Evolutionary conservation across 2,113 vertebrate genomes (phyloP).

Genomic region (Garra rufa): DNA sequence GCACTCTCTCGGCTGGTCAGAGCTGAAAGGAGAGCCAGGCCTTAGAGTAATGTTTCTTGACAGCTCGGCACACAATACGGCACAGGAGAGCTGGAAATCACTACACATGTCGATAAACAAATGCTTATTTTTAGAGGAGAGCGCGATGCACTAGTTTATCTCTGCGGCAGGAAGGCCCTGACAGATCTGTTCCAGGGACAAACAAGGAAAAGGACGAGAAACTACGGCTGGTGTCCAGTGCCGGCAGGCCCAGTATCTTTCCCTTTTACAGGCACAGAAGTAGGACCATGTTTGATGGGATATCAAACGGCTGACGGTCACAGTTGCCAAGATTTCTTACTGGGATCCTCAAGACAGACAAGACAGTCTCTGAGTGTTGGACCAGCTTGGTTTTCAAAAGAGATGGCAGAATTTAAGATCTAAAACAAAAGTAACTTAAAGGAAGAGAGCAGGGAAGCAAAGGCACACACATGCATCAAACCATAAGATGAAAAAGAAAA

Average conservation of each 20-base stretch:
- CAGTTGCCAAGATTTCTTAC: slow-evolving; percentile 48
- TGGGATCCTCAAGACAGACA: slow-evolving; percentile 46
- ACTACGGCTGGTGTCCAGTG: slow-evolving; percentile 11
- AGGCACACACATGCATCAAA: slow-evolving; percentile 64
- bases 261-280: slow-evolving; percentile 22
- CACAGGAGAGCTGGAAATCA: slow-evolving; percentile 61
- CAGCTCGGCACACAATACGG: slow-evolving; percentile 64
- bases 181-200: slow-evolving; percentile 61
- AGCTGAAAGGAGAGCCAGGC: slow-evolving; percentile 53
- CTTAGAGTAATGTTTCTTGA: slow-evolving; percentile 66
- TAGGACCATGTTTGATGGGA: slow-evolving; percentile 59
- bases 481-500: slow-evolving; percentile 73
- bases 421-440: slow-evolving; percentile 56
- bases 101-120: slow-evolving; percentile 67
- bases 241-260: neutral
- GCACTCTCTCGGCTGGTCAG: slow-evolving; percentile 5
- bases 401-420: slow-evolving; percentile 46
- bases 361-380: slow-evolving; percentile 67
- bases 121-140: slow-evolving; percentile 67
- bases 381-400: slow-evolving; percentile 59
- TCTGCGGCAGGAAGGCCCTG: slow-evolving; percentile 57
- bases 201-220: slow-evolving; percentile 54
- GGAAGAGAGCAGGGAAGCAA: slow-evolving; percentile 38
- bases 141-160: slow-evolving; percentile 64
- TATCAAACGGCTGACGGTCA: slow-evolving; percentile 60